phyloP scores from a whole-genome alignment of 2,113 vertebrate genomes.

The Alethe castanea region DNA sequence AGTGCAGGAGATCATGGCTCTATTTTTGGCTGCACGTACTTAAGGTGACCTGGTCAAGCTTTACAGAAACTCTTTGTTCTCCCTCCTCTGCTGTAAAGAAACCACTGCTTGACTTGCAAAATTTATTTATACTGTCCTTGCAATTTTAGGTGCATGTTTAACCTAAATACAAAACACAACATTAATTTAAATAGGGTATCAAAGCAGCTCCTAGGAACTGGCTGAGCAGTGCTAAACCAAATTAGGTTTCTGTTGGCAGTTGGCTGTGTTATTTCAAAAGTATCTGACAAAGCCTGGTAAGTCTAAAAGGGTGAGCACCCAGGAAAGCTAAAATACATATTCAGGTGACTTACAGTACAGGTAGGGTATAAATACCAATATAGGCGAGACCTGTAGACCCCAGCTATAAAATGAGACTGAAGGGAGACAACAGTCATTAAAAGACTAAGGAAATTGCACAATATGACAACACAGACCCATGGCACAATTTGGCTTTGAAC shows the following conservation, averaged over 20 bases:
- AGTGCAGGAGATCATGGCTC: not conserved
- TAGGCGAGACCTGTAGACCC: not conserved
- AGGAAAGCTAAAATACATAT: not conserved
- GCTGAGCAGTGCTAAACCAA: not conserved
- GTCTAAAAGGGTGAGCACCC: not conserved
- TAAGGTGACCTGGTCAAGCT: not conserved
- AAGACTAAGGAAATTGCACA: not conserved
- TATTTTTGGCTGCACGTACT: not conserved
- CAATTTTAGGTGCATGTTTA: not conserved
- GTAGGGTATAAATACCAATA: not conserved
- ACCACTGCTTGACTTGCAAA: not conserved
- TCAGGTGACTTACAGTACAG: not conserved
- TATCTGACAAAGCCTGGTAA: not conserved
- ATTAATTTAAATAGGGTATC: not conserved
- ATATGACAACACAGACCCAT: not conserved
- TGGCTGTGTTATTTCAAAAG: not conserved
- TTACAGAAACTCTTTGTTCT: not conserved
- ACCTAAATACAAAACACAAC: not conserved
- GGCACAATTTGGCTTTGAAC: not conserved
- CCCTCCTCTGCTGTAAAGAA: not conserved
- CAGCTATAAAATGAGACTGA: not conserved
- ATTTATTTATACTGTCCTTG: not conserved
- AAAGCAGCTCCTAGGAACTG: not conserved
- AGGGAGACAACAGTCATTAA: not conserved
- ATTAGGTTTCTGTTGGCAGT: not conserved